Conservation (phyloP, 2,113 vertebrate species). For the Osmerus eperlanus region DNA sequence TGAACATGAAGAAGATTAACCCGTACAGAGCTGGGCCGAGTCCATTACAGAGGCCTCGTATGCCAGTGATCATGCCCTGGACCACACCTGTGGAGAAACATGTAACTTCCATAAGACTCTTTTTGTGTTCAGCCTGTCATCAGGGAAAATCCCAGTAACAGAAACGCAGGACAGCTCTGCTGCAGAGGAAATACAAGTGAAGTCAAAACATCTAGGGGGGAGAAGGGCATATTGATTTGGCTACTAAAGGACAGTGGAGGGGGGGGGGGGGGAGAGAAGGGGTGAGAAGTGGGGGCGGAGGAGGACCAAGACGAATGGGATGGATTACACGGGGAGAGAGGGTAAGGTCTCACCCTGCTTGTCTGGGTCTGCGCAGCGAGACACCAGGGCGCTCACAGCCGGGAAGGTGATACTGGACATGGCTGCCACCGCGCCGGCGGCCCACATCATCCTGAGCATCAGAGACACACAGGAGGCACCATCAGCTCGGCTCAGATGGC, state of each 20-base stretch:
- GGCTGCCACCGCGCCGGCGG: slow-evolving; percentile 81
- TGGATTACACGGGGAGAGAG: not conserved
- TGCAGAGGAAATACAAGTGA: too few relatives aligned
- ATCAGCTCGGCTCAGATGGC: too few relatives aligned
- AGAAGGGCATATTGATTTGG: not conserved
- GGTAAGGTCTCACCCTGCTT: slow-evolving; percentile 72
- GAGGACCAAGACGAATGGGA: not conserved
- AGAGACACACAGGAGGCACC: not conserved
- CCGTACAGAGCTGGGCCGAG: slow-evolving; percentile 94
- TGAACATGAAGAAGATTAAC: slow-evolving; percentile 92
- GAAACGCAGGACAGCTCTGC: not conserved
- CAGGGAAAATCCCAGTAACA: not conserved
- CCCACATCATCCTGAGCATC: slow-evolving; percentile 84
- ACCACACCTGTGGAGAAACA: slow-evolving; percentile 77
- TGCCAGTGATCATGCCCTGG: slow-evolving; percentile 95
- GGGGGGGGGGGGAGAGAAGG: not conserved
- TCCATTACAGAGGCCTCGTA: slow-evolving; percentile 92
- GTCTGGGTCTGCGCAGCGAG: slow-evolving; percentile 78
- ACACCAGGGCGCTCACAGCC: slow-evolving; percentile 82
- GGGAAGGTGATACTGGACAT: slow-evolving; percentile 87
- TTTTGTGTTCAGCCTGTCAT: not conserved
- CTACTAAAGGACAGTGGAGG: not conserved
- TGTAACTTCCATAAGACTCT: not conserved
- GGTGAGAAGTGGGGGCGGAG: not conserved
- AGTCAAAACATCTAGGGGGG: too few relatives aligned